These are phyloP conservation scores for Euplexia lucipara DNA, from an alignment of 2,888 invertebrate species.

Conservation along the genomic window DNA sequence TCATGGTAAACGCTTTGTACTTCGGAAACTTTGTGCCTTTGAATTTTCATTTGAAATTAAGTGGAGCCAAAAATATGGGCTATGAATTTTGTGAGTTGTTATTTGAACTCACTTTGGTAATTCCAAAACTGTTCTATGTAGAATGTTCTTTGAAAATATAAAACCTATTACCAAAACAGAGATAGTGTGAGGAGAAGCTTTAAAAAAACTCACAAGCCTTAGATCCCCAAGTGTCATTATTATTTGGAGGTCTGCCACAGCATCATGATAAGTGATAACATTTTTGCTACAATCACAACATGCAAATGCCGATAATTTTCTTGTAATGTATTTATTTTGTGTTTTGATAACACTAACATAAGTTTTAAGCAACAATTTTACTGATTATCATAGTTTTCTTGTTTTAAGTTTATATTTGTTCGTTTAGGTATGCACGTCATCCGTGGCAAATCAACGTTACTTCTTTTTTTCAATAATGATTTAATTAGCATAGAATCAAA, in stretches of 20 bases:
- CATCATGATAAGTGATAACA: no score
- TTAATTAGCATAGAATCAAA: no score
- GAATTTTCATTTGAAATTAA: slow-evolving; percentile 51
- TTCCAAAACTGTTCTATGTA: not conserved
- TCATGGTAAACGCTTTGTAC: slow-evolving; percentile 57
- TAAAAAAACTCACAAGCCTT: not conserved
- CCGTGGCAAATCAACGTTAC: no score
- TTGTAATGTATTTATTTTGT: no score
- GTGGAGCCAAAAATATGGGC: slow-evolving; percentile 50
- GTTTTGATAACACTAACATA: no score
- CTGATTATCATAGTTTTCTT: no score
- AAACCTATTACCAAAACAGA: not conserved
- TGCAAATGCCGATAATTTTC: no score
- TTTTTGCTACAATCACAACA: no score
- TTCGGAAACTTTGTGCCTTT: slow-evolving; percentile 54
- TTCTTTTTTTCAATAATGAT: no score
- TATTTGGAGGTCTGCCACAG: not conserved
- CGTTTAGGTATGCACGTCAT: no score
- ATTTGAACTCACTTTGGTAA: not conserved
- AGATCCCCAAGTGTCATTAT: not conserved
- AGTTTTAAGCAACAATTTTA: no score
- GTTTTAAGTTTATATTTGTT: no score
- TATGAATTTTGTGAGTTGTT: slow-evolving; percentile 14
- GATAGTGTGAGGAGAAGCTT: not conserved
- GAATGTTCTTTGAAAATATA: not conserved